A percentile compares a stretch with the other conserved stretches of the same genome.
phyloP scores from a whole-genome alignment of 2,797 vertebrate species.

The Emydoidea blandingii region DNA sequence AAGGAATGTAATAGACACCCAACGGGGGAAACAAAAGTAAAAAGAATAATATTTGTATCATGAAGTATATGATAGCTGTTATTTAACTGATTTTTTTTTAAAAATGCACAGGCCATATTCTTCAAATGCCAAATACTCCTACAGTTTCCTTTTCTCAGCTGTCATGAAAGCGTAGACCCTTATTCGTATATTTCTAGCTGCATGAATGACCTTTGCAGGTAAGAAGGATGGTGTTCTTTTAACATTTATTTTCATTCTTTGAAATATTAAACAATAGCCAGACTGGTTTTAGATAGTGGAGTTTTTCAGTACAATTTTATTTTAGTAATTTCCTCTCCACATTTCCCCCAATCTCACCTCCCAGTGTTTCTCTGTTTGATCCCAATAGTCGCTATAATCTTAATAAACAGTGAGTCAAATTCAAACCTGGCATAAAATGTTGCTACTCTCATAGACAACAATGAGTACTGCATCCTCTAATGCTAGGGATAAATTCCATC shows the following conservation, averaged over 20 bases:
- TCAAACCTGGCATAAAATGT: conserved; percentile 13
- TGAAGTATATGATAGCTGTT: background rate
- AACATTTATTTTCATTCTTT: background rate
- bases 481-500: background rate
- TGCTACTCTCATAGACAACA: background rate
- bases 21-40: background rate
- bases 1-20: background rate
- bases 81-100: conserved; percentile 45
- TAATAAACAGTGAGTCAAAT: background rate
- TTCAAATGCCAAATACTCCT: conserved; percentile 97
- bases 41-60: background rate
- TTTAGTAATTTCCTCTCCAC: background rate
- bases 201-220: conserved; percentile 97
- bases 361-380: background rate
- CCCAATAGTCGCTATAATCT: background rate
- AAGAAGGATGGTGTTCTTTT: conserved; percentile 74
- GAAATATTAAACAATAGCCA: background rate
- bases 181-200: conserved; percentile 98
- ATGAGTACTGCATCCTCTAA: background rate
- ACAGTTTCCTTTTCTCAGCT: conserved; percentile 97
- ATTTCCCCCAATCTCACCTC: background rate
- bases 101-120: conserved; percentile 88
- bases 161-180: conserved; percentile 97
- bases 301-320: background rate
- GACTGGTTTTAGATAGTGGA: background rate